These are phyloP conservation scores for Bufo gargarizans DNA, from an alignment of 2,113 vertebrate species.

Conservation along the genomic window DNA sequence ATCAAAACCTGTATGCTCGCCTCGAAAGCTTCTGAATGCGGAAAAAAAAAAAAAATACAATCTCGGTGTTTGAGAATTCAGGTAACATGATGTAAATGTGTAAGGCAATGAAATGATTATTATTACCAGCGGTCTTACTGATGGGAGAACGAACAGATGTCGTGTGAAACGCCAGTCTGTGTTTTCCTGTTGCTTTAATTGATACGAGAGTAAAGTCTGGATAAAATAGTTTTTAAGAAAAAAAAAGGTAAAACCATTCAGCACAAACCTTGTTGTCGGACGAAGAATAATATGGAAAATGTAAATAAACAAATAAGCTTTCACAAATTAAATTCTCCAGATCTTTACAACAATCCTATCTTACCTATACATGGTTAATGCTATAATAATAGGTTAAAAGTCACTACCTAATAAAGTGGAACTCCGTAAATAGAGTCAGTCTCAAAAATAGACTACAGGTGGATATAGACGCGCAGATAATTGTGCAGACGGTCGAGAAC, in stretches of 20 bases:
- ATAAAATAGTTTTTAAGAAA: not conserved
- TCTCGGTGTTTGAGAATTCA: not conserved
- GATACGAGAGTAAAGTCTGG: not conserved
- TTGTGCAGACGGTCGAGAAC: too few species aligned
- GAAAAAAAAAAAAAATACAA: not conserved
- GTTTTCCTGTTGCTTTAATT: not conserved
- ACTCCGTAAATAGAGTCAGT: too few species aligned
- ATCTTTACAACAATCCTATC: not conserved
- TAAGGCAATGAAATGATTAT: not conserved
- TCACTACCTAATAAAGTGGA: too few species aligned
- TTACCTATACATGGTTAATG: too few species aligned
- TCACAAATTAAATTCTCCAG: not conserved
- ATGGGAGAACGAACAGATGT: conserved; percentile 10
- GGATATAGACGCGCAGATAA: too few species aligned
- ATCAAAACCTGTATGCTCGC: conserved; percentile 16
- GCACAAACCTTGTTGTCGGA: not conserved
- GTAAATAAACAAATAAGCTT: not conserved
- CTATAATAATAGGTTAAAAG: too few species aligned
- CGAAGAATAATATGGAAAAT: not conserved
- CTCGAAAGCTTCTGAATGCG: not conserved
- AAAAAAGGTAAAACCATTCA: not conserved
- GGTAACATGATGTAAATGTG: not conserved
- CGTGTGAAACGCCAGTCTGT: not conserved
- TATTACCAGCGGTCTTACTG: not conserved
- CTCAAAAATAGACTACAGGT: too few species aligned